Percentiles rank a stretch among this genome's conserved stretches.
phyloP scores from a whole-genome alignment of 2,797 vertebrate genomes.

The Microctenopoma steveboyesi region DNA sequence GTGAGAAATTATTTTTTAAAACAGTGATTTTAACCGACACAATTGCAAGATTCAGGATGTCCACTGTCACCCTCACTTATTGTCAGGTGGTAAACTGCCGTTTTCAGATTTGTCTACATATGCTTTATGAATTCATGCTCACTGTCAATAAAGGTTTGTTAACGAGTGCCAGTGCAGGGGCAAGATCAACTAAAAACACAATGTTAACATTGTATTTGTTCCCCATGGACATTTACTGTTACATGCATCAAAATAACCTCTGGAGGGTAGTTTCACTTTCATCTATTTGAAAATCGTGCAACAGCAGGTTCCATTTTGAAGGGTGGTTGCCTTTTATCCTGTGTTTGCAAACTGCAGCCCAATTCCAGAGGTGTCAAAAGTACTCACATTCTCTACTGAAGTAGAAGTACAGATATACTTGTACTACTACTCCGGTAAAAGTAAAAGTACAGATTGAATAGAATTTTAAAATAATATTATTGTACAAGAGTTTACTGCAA shows the following conservation, averaged over 20 bases:
- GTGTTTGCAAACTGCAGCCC: conserved; percentile 13
- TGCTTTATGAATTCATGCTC: not conserved
- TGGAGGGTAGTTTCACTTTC: not conserved
- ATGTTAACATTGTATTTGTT: not conserved
- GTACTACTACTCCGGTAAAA: too few relatives aligned
- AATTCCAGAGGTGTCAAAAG: too few relatives aligned
- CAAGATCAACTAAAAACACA: not conserved
- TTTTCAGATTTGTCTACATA: conserved; percentile 10
- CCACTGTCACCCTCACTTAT: not conserved
- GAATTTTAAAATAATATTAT: too few relatives aligned
- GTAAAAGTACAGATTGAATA: too few relatives aligned
- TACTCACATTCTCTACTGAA: too few relatives aligned
- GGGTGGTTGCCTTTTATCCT: conserved; percentile 16
- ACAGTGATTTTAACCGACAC: not conserved
- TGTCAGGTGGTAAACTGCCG: not conserved
- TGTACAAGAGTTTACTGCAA: conserved; percentile 51
- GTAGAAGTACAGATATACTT: too few relatives aligned
- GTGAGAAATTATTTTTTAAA: conserved; percentile 5
- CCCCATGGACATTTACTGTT: not conserved
- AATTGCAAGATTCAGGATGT: not conserved
- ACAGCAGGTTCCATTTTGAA: conserved; percentile 11
- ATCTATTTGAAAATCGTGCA: conserved; percentile 7
- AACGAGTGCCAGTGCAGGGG: not conserved
- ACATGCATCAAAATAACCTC: not conserved
- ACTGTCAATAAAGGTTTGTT: conserved; percentile 3